Percentiles rank a stretch among this genome's conserved stretches.
Conservation (phyloP, 1,140 invertebrate species). For the Berghia stephanieae region DNA sequence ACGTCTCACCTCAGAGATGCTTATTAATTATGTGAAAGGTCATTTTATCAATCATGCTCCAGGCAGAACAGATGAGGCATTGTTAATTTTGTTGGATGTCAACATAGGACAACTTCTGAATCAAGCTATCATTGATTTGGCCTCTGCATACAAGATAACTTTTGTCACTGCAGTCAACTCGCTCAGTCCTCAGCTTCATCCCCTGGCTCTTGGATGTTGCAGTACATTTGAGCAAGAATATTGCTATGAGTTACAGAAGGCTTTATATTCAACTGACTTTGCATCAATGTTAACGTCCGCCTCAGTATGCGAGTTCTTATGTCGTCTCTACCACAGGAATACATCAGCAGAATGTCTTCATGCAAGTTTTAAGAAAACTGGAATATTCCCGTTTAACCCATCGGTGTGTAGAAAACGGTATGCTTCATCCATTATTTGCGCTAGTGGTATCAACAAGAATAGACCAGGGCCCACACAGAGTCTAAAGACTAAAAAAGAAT, state of each 20-base stretch:
- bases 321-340: constrained; percentile 27
- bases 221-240: constrained; percentile 30
- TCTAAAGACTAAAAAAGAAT: too few relatives aligned
- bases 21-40: constrained; percentile 22
- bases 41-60: constrained; percentile 29
- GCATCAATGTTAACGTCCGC: constrained; percentile 17
- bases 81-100: constrained; percentile 20
- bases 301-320: constrained; percentile 31
- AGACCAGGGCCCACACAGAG: too few relatives aligned
- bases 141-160: constrained; percentile 29
- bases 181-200: constrained; percentile 30
- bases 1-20: constrained; percentile 26
- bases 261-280: constrained; percentile 25
- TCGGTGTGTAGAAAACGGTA: constrained; percentile 29
- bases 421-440: constrained; percentile 8
- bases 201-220: constrained; percentile 32
- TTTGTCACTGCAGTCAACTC: constrained; percentile 28
- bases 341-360: constrained; percentile 30
- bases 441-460: too few relatives aligned
- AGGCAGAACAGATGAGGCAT: constrained; percentile 24
- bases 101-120: constrained; percentile 26
- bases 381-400: constrained; percentile 32
- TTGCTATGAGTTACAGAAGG: constrained; percentile 30
- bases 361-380: constrained; percentile 22
- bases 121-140: constrained; percentile 25